Evolutionary conservation across 2,888 invertebrate species (phyloP), one percentile per base, ranked within the genome.

Genomic region (Standfussiana lucernea): DNA sequence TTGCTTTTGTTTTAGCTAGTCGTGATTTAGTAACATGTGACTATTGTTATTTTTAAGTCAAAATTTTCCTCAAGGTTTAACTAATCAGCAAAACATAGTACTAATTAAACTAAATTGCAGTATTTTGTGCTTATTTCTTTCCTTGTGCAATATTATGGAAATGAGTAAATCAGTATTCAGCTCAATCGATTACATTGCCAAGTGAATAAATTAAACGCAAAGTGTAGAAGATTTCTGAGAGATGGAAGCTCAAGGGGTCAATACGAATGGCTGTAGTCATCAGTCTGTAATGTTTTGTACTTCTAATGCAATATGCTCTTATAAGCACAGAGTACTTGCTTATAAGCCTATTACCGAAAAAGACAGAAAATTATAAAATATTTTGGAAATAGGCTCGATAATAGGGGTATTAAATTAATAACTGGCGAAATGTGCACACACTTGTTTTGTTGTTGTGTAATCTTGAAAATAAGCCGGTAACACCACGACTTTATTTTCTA

Each of bases 1-100:
- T 64, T 67, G 0, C 47, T 73, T 82, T 79, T 64, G 82, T 69
- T 81, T 35, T n/a, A 53, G 45, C 8, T 42, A 10, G 2, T 42
- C 24, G 66, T 28, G 61, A 65, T 40, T 73, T 66, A 56, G 18
- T 28, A 32, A 64, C 13, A 15, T 0, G 24, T 62, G n/a, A 62
- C 15, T 3, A 18, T 18, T 11, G 42, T 61, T 59, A 24, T 32
- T n/a, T 32, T 40, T 37, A 15, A 5, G 32, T 32, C 37, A 13
- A 6, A 0, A 59, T 77, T 68, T 68, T 47, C 42, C 2, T 42
- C 4, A 5, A 6, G 11, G 1, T 21, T 28, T 53, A 10, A 37
- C 40, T 50, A 24, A 32, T 10, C 7, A n/a, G 8, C 5, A 5
- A 45, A 75, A 45, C 32, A 10, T 42, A 61, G 10, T 24, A 45